Evolutionary conservation across 2,797 vertebrate species (phyloP).

Genomic region (Myotis findleyi): DNA sequence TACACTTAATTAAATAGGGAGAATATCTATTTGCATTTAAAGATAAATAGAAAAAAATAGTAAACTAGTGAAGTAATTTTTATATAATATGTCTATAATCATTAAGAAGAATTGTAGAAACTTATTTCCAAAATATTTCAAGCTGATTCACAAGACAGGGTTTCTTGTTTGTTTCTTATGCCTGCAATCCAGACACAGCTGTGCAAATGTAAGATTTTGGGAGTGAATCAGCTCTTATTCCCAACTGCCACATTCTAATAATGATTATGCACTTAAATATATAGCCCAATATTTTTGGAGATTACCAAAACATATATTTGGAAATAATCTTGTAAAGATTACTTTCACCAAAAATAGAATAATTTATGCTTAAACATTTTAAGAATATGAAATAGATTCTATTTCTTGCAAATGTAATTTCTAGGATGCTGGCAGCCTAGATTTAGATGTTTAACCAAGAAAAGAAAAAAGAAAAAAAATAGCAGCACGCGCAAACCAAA

Average conservation of each 20-base stretch:
- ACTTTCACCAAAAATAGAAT: conserved; percentile 1
- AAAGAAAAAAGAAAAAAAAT: not conserved
- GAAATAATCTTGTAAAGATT: conserved; percentile 7
- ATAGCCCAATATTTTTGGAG: not conserved
- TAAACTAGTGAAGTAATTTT: not conserved
- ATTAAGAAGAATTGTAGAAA: not conserved
- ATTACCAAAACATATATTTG: not conserved
- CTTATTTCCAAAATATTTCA: not conserved
- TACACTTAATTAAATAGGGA: not conserved
- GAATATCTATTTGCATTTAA: not conserved
- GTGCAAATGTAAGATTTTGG: not conserved
- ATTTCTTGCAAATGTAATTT: conserved; percentile 27
- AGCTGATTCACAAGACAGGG: not conserved
- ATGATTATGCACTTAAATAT: not conserved
- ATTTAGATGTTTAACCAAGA: conserved; percentile 46
- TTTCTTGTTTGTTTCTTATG: not conserved
- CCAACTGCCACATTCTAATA: not conserved
- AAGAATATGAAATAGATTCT: conserved; percentile 23
- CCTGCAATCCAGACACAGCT: not conserved
- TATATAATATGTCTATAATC: not conserved
- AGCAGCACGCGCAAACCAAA: not conserved
- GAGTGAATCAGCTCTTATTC: not conserved
- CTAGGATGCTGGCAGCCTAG: not conserved
- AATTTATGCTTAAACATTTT: not conserved
- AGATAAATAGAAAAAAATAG: conserved; percentile 20